phyloP scores from a whole-genome alignment of 2,888 invertebrate genomes.

The Conomelus anceps region DNA sequence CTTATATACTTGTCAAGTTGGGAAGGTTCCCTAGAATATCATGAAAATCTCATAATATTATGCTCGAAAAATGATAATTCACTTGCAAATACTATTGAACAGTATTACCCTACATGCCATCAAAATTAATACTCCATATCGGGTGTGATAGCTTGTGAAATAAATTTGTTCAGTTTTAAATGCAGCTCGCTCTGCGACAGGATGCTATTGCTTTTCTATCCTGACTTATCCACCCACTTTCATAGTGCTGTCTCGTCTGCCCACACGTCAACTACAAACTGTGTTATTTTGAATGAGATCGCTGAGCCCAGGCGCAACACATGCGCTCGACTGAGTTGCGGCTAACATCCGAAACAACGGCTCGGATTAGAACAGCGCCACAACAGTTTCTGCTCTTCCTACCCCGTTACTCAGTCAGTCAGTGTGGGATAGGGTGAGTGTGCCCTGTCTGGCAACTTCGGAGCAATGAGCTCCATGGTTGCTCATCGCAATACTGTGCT shows the following conservation, averaged over 20 bases:
- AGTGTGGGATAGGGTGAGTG: too few species aligned
- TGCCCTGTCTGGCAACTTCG: too few species aligned
- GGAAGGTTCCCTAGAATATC: too few species aligned
- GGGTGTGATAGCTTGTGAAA: background rate
- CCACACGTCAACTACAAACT: background rate
- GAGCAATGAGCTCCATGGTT: too few species aligned
- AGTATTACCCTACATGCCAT: too few species aligned
- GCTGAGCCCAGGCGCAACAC: background rate
- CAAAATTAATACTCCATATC: too few species aligned
- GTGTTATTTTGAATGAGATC: background rate
- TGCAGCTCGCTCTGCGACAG: background rate
- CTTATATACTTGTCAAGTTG: too few species aligned
- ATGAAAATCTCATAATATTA: too few species aligned
- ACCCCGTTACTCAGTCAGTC: too few species aligned
- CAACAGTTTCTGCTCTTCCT: background rate
- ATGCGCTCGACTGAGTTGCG: background rate
- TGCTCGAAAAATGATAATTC: too few species aligned
- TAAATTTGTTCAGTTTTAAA: background rate
- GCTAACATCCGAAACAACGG: background rate
- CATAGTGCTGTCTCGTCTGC: background rate
- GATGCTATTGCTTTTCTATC: background rate
- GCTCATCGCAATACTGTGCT: too few species aligned
- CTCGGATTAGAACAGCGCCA: background rate
- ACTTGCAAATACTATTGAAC: too few species aligned
- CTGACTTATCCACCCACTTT: background rate